These are phyloP conservation scores for Copidosoma floridanum DNA, from an alignment of 1,140 invertebrate species.

Conservation along the genomic window DNA sequence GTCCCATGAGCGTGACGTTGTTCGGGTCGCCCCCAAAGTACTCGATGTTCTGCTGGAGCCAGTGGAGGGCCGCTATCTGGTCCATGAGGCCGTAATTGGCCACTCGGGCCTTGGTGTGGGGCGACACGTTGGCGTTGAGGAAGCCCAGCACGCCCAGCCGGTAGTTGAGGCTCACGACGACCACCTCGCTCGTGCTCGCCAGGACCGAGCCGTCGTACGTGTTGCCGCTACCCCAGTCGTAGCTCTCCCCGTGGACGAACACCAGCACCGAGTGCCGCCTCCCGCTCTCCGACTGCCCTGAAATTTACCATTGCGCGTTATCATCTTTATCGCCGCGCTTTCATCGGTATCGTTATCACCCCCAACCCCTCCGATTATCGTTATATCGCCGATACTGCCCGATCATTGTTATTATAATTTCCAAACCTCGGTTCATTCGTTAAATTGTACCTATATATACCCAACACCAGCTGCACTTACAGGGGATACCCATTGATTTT, in stretches of 20 bases:
- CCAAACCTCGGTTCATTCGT: no score
- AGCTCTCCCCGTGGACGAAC: slow-evolving; percentile 93
- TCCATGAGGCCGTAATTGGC: slow-evolving; percentile 94
- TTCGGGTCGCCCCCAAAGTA: slow-evolving; percentile 86
- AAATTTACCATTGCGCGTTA: no score
- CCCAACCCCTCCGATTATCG: no score
- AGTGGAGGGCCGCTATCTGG: slow-evolving; percentile 86
- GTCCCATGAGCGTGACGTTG: slow-evolving; percentile 88
- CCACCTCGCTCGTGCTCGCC: slow-evolving; percentile 85
- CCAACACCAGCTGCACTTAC: no score
- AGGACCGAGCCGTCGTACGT: slow-evolving; percentile 92
- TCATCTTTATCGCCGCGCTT: no score
- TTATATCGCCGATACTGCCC: no score
- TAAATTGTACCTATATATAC: no score
- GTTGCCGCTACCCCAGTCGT: slow-evolving; percentile 92
- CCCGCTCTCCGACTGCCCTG: slow-evolving; percentile 53
- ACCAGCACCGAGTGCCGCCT: slow-evolving; percentile 82
- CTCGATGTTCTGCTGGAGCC: slow-evolving; percentile 89
- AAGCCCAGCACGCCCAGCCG: slow-evolving; percentile 91
- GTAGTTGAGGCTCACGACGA: slow-evolving; percentile 96
- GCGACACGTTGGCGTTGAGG: slow-evolving; percentile 80
- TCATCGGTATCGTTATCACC: no score
- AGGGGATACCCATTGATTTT: no score
- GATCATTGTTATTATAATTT: no score
- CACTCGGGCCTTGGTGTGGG: slow-evolving; percentile 73